These are phyloP conservation scores for Bombylius major DNA, from an alignment of 2,888 invertebrate genomes.

Conservation along the genomic window DNA sequence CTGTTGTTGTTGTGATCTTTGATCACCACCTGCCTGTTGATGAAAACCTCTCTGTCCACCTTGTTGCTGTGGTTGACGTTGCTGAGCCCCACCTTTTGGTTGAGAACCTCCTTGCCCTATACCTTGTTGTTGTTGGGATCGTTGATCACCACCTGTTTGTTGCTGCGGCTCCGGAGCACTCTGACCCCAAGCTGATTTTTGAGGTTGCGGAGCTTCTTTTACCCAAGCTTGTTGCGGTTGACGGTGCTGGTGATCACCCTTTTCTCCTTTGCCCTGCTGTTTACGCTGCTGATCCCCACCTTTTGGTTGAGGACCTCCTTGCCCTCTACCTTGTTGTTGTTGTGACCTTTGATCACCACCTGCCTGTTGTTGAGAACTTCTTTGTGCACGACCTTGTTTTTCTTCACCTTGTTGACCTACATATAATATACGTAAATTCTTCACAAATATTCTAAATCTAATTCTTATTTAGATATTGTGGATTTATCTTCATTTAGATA, in stretches of 20 bases:
- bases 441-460: no score
- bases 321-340: not conserved
- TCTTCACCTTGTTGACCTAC: not conserved
- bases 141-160: slow-evolving; percentile 4
- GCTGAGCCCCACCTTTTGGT: slow-evolving; percentile 1
- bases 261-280: slow-evolving; percentile 3
- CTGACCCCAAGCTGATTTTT: not conserved
- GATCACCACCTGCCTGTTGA: not conserved
- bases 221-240: not conserved
- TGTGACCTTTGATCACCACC: not conserved
- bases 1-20: not conserved
- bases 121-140: not conserved
- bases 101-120: not conserved
- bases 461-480: no score
- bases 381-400: not conserved
- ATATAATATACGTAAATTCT: no score
- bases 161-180: slow-evolving; percentile 4
- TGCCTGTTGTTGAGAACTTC: not conserved
- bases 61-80: slow-evolving; percentile 1
- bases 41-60: not conserved
- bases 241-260: not conserved
- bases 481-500: no score
- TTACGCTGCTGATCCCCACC: not conserved
- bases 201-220: slow-evolving; percentile 1
- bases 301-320: not conserved